Evolutionary conservation across 2,888 invertebrate genomes (phyloP).

Genomic region (Rambutsinella grinnellia): DNA sequence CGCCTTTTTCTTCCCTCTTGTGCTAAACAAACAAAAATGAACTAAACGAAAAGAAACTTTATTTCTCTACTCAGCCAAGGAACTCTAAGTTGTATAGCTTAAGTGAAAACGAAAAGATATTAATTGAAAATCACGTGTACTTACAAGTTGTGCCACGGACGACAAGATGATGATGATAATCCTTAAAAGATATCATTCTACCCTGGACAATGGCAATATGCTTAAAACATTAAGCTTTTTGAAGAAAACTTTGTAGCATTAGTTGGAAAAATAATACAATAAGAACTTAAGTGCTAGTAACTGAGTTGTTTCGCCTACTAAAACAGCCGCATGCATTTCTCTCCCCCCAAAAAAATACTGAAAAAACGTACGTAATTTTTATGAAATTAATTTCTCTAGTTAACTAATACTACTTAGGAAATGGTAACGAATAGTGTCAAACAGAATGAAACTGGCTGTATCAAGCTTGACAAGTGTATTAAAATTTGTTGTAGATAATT

Average conservation of each 20-base stretch:
- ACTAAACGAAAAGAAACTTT: not conserved
- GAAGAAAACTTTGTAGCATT: not conserved
- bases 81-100: not conserved
- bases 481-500: too few relatives aligned
- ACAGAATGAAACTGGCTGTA: too few relatives aligned
- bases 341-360: not conserved
- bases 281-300: not conserved
- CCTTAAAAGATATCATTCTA: constrained; percentile 26
- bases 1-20: too few relatives aligned
- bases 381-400: not conserved
- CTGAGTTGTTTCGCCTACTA: not conserved
- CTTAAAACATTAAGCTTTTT: not conserved
- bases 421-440: too few relatives aligned
- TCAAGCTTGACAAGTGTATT: too few relatives aligned
- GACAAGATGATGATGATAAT: constrained; percentile 32
- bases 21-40: too few relatives aligned
- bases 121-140: constrained; percentile 34
- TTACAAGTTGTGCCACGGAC: constrained; percentile 45
- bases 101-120: not conserved
- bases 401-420: too few relatives aligned
- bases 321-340: not conserved
- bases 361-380: not conserved
- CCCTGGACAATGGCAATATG: constrained; percentile 48
- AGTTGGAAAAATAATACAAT: not conserved
- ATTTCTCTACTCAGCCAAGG: not conserved